Evolutionary conservation across 2,888 invertebrate species (phyloP).

Genomic region (Coecobrya sp.): DNA sequence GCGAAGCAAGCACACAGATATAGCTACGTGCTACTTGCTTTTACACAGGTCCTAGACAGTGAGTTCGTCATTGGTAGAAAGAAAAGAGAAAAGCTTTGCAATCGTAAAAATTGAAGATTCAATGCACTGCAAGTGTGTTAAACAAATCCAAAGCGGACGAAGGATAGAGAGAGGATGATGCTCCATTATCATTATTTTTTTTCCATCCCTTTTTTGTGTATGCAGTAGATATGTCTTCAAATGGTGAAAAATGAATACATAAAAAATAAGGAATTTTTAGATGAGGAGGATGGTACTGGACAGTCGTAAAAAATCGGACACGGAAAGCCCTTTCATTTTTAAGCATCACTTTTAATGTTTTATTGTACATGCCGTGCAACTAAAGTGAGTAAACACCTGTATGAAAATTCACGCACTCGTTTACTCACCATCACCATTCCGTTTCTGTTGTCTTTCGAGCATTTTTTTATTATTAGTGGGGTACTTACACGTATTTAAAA

Average conservation of each 20-base stretch:
- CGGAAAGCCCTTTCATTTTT: constrained; percentile 77
- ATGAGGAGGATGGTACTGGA: constrained; percentile 75
- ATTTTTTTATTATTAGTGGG: constrained; percentile 24
- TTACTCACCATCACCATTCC: constrained; percentile 33
- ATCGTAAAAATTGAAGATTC: constrained; percentile 65
- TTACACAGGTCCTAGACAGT: constrained; percentile 6
- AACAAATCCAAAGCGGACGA: neutral
- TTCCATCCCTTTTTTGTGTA: constrained; percentile 38
- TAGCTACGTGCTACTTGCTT: neutral
- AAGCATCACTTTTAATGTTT: constrained; percentile 55
- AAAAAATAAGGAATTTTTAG: constrained; percentile 32
- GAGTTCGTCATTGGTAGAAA: neutral
- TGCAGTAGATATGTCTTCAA: neutral
- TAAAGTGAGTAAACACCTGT: constrained; percentile 59
- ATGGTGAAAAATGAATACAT: neutral
- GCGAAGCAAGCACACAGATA: neutral
- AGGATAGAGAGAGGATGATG: neutral
- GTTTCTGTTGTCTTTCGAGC: constrained; percentile 4
- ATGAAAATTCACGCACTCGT: constrained; percentile 45
- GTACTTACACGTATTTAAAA: constrained; percentile 56
- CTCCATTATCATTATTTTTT: constrained; percentile 48
- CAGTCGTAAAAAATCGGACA: constrained; percentile 78
- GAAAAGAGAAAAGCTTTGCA: constrained; percentile 14
- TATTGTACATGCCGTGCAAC: constrained; percentile 27
- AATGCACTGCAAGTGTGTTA: constrained; percentile 44